A percentile compares a stretch with the other conserved stretches of the same genome.
These are phyloP conservation scores for Drosophila ercepeae DNA, from an alignment of 1,140 invertebrate species.

Conservation along the genomic window DNA sequence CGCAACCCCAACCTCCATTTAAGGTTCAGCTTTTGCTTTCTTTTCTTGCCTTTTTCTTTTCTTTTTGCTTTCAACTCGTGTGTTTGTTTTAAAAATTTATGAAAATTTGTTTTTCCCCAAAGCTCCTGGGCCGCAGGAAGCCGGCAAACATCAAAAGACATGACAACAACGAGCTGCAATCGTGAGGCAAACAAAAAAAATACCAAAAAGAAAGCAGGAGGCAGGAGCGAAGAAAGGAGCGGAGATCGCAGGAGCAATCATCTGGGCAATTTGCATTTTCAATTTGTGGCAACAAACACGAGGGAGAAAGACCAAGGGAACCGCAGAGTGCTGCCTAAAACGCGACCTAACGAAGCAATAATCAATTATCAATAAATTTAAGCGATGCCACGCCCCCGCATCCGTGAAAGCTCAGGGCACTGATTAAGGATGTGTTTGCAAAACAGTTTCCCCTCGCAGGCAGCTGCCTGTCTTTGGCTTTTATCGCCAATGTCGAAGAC, in stretches of 20 bases:
- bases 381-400: conserved; percentile 13
- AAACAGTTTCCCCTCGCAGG: neutral
- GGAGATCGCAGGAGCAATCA: conserved; percentile 52
- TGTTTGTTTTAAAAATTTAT: conserved; percentile 82
- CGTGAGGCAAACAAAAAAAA: conserved; percentile 14
- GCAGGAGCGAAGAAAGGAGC: conserved; percentile 9
- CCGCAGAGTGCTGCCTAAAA: conserved; percentile 53
- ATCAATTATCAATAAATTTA: conserved; percentile 83
- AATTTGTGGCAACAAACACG: conserved; percentile 79
- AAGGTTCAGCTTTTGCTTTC: conserved; percentile 37
- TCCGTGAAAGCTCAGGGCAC: conserved; percentile 41
- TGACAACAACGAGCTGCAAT: conserved; percentile 43
- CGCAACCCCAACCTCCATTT: conserved; percentile 7
- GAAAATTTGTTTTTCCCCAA: conserved; percentile 79
- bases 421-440: conserved; percentile 64
- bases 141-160: conserved; percentile 70
- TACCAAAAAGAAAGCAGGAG: conserved; percentile 11
- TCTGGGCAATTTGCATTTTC: conserved; percentile 77
- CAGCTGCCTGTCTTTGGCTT: conserved; percentile 49
- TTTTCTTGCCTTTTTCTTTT: conserved; percentile 20
- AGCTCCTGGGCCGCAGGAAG: conserved; percentile 35
- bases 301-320: conserved; percentile 11
- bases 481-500: conserved; percentile 58
- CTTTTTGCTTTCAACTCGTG: conserved; percentile 19
- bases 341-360: conserved; percentile 79